phyloP scores from a whole-genome alignment of 2,113 vertebrate species.

The Cavia porcellus region DNA sequence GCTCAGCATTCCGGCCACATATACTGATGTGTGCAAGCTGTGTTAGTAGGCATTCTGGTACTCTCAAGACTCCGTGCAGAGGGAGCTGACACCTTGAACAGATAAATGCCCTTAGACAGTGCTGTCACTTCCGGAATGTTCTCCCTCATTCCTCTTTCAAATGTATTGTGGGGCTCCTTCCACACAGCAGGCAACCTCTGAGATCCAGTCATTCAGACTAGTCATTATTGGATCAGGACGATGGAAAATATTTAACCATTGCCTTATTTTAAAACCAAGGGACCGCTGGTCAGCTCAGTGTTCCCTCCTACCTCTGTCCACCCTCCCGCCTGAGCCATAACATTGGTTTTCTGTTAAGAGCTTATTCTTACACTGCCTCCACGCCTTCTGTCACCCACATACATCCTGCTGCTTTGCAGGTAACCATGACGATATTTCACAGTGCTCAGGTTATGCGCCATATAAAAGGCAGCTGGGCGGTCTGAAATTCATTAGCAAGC shows the following conservation, averaged over 20 bases:
- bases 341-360: constrained; percentile 58
- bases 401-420: constrained; percentile 73
- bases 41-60: constrained; percentile 29
- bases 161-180: neutral
- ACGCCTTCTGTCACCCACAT: constrained; percentile 75
- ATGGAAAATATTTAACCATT: neutral
- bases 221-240: neutral
- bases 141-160: neutral
- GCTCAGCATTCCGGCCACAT: constrained; percentile 12
- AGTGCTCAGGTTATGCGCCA: constrained; percentile 40
- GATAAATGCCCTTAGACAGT: neutral
- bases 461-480: constrained; percentile 57
- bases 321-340: constrained; percentile 33
- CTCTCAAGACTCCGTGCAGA: neutral
- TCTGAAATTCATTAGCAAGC: constrained; percentile 68
- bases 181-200: neutral
- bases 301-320: neutral
- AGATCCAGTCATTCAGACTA: neutral
- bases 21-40: neutral
- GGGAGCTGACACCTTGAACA: neutral
- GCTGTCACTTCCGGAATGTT: neutral
- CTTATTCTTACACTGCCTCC: constrained; percentile 64
- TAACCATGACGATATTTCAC: constrained; percentile 82
- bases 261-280: neutral
- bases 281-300: neutral